Evolutionary conservation across 2,888 invertebrate genomes (phyloP), one percentile per base, ranked within the genome.

Genomic region (Lithophane socia): DNA sequence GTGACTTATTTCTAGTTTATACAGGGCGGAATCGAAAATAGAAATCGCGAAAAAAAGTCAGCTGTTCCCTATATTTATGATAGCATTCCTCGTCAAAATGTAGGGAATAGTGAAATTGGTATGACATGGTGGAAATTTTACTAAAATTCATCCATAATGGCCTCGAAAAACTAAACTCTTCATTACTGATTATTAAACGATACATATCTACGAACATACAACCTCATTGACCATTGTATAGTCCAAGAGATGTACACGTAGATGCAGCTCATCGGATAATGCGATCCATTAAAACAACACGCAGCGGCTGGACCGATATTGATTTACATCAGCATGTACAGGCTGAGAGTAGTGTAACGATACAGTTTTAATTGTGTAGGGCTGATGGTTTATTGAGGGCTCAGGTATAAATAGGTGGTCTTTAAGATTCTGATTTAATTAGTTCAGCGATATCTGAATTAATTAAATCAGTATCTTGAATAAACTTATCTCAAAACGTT

Each of bases 221-320:
- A 60, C 12, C 42, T 49, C 58, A 37, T 65, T 44, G 47, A 18
- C 58, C 44, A 54, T 63, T 63, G 18, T 58, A 49, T 60, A 83
- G 24, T 37, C 68, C 44, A 37, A 73, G 67, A 73, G 54, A 37
- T 66, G 61, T 71, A 24, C 54, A 63, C 54, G 49, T 52, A 78
- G 90, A 90, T 89, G 85, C 69, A 64, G 69, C 80, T 80, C 87
- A 85, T 82, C 78, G 90, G 91, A 91, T 92, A 92, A 90, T 90
- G 86, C 88, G 83, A 80, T 90, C 90, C 87, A 92, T 92, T 92
- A 92, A 87, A 86, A 87, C 86, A 90, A 92, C 92, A 92, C 88
- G 92, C 77, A 49, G 76, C 44, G 86, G 88, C 92, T 89, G 92
- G 92, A 84, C 77, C 91, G 73, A 73, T 85, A 71, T 86, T 92